These are phyloP conservation scores for Uria lomvia DNA, from an alignment of 2,113 vertebrate genomes.

Conservation along the genomic window DNA sequence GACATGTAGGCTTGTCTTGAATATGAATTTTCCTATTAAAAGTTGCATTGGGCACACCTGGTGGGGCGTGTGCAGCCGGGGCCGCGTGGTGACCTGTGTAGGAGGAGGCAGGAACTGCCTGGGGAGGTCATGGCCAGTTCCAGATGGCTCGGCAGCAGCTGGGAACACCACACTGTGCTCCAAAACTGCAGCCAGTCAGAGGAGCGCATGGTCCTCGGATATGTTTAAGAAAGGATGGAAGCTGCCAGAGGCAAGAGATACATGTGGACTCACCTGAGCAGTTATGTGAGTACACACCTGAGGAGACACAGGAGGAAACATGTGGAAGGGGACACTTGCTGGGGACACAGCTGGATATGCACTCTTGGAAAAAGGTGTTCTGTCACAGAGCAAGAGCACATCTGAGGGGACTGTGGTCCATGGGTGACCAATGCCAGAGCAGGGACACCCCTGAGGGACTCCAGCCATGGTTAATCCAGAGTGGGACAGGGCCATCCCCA, in stretches of 20 bases:
- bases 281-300: no score
- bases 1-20: background rate
- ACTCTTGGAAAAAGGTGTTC: background rate
- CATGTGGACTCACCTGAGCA: background rate
- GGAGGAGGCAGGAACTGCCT: background rate
- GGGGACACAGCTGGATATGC: background rate
- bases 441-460: background rate
- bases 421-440: background rate
- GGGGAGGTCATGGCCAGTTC: background rate
- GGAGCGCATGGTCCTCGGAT: fast-evolving
- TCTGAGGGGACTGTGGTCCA: background rate
- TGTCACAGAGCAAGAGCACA: background rate
- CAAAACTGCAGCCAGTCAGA: background rate
- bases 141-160: background rate
- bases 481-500: no score
- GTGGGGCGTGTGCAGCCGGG: no score
- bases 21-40: background rate
- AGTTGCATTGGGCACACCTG: background rate
- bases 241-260: background rate
- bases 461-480: background rate
- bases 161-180: background rate
- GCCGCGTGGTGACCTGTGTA: background rate
- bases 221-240: background rate
- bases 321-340: background rate
- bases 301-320: background rate